Evolutionary conservation across 2,113 vertebrate species (phyloP).

Genomic region (Muscicapa adusta): DNA sequence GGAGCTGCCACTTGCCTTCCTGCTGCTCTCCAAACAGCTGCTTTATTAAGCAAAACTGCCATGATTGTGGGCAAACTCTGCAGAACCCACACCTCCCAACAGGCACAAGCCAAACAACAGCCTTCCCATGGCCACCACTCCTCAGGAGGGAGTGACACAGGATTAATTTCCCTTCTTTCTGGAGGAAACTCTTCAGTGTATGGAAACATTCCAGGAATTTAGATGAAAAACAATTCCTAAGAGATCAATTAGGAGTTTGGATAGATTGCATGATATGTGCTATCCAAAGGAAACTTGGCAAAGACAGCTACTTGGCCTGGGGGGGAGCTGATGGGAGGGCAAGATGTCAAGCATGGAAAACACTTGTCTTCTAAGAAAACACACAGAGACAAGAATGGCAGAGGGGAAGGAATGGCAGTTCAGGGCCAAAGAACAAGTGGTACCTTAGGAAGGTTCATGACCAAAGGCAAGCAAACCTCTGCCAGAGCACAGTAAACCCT

Average conservation of each 20-base stretch:
- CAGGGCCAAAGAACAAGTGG: not conserved
- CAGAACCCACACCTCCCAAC: not conserved
- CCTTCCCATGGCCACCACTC: not conserved
- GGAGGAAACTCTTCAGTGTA: not conserved
- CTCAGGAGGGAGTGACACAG: not conserved
- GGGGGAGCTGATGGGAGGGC: not conserved
- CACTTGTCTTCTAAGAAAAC: not conserved
- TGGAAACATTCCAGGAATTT: constrained; percentile 22
- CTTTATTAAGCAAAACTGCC: not conserved
- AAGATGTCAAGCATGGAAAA: not conserved
- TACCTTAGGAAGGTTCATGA: not conserved
- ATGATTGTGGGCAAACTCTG: not conserved
- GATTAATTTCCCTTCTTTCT: not conserved
- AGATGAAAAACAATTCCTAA: not conserved
- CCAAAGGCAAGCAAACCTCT: not conserved
- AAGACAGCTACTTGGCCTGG: not conserved
- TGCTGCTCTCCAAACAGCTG: not conserved
- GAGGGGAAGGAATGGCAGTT: not conserved
- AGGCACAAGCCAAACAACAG: not conserved
- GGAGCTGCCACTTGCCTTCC: not conserved
- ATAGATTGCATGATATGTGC: not conserved
- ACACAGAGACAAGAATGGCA: not conserved
- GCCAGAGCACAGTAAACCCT: not conserved
- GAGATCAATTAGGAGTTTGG: not conserved
- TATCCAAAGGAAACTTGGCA: not conserved